Evolutionary conservation across 2,888 invertebrate species (phyloP).

Genomic region (Cyrtodaria siliqua): DNA sequence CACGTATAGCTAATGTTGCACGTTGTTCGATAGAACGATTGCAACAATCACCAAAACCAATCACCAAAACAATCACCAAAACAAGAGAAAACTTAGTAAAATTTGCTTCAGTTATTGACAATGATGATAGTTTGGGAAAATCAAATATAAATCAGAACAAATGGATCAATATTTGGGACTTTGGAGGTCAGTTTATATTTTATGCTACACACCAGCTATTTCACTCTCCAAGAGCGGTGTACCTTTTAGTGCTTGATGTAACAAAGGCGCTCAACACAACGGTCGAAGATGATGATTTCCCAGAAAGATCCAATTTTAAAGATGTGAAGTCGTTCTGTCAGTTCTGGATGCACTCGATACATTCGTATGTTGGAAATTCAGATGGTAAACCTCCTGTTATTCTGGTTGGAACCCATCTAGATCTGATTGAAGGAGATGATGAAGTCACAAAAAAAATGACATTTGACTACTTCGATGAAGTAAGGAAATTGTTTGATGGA

Average conservation of each 20-base stretch:
- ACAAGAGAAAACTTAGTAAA: too few relatives aligned
- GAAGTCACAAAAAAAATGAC: not conserved
- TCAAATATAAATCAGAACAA: too few relatives aligned
- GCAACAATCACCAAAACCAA: too few relatives aligned
- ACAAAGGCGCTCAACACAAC: not conserved
- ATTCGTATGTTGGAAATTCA: constrained; percentile 31
- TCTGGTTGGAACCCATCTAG: constrained; percentile 44
- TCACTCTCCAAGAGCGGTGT: constrained; percentile 24
- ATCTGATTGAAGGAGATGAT: constrained; percentile 5
- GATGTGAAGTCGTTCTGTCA: constrained; percentile 7
- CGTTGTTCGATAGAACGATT: too few relatives aligned
- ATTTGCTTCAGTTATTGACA: too few relatives aligned
- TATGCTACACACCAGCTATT: constrained; percentile 34
- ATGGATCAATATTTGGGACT: constrained; percentile 24
- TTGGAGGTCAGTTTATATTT: constrained; percentile 33
- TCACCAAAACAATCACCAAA: too few relatives aligned
- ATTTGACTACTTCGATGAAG: constrained; percentile 18
- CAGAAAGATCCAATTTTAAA: not conserved
- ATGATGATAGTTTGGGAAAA: too few relatives aligned
- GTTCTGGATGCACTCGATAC: constrained; percentile 37
- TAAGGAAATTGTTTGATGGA: constrained; percentile 23
- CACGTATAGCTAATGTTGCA: too few relatives aligned
- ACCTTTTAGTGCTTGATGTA: constrained; percentile 15
- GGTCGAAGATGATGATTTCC: constrained; percentile 9
- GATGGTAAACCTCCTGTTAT: constrained; percentile 28